These are phyloP conservation scores for Antigone vipio DNA, from an alignment of 2,113 vertebrate species.

Conservation along the genomic window DNA sequence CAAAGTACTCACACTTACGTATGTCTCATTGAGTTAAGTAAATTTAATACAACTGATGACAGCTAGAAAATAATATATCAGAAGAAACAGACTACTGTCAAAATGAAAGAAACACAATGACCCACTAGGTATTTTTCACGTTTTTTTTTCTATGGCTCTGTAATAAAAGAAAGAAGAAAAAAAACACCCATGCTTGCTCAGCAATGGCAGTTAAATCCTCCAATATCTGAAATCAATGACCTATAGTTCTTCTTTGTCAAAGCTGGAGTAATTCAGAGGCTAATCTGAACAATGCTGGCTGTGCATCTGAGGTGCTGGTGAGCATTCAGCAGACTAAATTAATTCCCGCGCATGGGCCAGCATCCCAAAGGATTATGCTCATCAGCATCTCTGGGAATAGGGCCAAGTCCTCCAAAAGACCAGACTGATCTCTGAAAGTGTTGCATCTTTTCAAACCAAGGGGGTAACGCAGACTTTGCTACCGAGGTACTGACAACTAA, in stretches of 20 bases:
- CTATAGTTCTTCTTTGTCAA: not conserved
- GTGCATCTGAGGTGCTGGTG: not conserved
- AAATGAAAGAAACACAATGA: not conserved
- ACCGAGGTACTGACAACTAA: accelerated
- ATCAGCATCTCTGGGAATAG: not conserved
- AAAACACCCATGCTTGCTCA: not conserved
- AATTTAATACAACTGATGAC: not conserved
- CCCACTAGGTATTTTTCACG: not conserved
- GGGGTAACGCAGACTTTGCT: not conserved
- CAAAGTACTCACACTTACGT: not conserved
- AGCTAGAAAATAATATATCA: not conserved
- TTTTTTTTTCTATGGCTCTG: not conserved
- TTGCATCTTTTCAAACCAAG: not conserved
- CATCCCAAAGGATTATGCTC: not conserved
- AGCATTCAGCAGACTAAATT: not conserved
- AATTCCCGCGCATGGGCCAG: not conserved
- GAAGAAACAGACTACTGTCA: not conserved
- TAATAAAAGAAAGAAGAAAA: not conserved
- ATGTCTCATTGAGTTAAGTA: not conserved
- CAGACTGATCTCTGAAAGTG: not conserved
- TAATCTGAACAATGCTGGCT: not conserved
- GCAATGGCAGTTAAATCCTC: not conserved
- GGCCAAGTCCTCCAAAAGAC: not conserved
- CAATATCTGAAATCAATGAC: not conserved
- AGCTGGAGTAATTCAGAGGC: not conserved